Conservation (phyloP, 1,140 invertebrate genomes). For the Grapholita molesta region DNA sequence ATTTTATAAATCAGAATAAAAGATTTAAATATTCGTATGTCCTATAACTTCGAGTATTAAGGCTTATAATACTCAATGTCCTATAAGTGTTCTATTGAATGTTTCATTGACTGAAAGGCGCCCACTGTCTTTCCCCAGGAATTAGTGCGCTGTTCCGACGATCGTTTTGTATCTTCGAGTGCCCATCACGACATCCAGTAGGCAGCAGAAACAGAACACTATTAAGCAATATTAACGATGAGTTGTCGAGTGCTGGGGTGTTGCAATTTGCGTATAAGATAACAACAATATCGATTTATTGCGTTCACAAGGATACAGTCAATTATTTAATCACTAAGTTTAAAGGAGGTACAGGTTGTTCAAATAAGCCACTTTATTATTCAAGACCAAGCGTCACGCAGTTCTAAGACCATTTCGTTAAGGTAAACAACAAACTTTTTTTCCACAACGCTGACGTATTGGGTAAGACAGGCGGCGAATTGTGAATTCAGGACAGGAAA, state of each 20-base stretch:
- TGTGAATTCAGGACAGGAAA: not conserved
- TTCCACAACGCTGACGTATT: not conserved
- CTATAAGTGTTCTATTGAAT: no score
- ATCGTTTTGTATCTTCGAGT: no score
- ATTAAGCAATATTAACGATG: not conserved
- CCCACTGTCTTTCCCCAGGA: no score
- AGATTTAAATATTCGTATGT: no score
- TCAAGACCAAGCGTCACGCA: not conserved
- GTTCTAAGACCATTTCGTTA: not conserved
- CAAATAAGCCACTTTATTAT: not conserved
- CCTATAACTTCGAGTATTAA: no score
- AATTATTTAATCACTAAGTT: not conserved
- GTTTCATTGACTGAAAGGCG: no score
- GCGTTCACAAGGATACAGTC: not conserved
- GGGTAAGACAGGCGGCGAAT: not conserved
- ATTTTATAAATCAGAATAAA: no score
- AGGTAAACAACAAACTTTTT: not conserved
- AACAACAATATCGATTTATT: not conserved
- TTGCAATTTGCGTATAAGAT: not conserved
- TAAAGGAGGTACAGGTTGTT: not conserved
- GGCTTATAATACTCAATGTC: no score
- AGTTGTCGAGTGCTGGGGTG: not conserved
- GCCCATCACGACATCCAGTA: no score
- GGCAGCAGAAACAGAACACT: no score
- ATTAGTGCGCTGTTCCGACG: no score